Evolutionary conservation across 64 coral and sea anemone genomes (phyloP).

Genomic region (Catalaphyllia jardinei): DNA sequence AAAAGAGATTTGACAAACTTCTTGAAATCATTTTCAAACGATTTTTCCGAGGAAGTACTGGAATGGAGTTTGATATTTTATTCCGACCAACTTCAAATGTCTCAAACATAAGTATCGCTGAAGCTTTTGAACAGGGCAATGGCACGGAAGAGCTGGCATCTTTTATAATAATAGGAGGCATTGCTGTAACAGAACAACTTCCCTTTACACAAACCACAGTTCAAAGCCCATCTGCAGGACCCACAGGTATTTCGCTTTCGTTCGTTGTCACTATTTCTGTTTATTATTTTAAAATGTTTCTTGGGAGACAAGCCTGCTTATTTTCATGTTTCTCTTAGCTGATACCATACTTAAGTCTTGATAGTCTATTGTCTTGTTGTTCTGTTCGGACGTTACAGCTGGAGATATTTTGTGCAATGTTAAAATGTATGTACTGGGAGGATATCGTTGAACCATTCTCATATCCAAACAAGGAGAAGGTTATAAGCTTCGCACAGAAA

Average conservation of each 20-base stretch:
- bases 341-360: too few relatives aligned
- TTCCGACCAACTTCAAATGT: not conserved
- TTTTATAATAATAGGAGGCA: not conserved
- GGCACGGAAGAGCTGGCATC: not conserved
- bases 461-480: too few relatives aligned
- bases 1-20: not conserved
- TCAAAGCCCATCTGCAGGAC: not conserved
- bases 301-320: too few relatives aligned
- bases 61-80: not conserved
- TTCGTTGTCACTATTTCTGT: too few relatives aligned
- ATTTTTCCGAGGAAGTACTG: slow-evolving; percentile 13
- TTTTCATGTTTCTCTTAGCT: too few relatives aligned
- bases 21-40: not conserved
- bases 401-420: too few relatives aligned
- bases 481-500: too few relatives aligned
- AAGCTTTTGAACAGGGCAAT: not conserved
- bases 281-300: too few relatives aligned
- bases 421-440: too few relatives aligned
- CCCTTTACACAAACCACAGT: not conserved
- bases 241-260: not conserved
- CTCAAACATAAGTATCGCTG: not conserved
- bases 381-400: too few relatives aligned
- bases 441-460: too few relatives aligned
- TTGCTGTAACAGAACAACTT: not conserved
- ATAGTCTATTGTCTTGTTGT: too few relatives aligned